phyloP scores from a whole-genome alignment of 1,140 invertebrate species.

The Ceratoteleas bidentatus region DNA sequence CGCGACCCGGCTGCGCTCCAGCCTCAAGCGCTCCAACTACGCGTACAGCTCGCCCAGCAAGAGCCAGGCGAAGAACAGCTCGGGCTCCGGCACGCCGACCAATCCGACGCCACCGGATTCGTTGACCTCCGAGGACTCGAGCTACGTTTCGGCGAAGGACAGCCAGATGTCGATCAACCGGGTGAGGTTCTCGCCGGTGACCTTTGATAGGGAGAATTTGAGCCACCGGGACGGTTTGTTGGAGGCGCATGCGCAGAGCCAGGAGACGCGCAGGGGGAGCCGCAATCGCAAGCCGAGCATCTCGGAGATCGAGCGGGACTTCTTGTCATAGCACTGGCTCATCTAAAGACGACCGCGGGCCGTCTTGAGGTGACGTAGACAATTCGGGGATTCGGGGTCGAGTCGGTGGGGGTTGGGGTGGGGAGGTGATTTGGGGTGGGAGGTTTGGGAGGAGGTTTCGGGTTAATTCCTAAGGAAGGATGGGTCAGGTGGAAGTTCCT shows the following conservation, averaged over 20 bases:
- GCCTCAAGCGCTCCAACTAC: conserved; percentile 87
- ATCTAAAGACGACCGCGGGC: conserved; percentile 70
- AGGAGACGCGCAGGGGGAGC: conserved; percentile 82
- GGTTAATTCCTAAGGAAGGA: no score
- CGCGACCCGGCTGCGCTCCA: conserved; percentile 86
- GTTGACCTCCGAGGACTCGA: conserved; percentile 91
- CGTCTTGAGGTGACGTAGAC: no score
- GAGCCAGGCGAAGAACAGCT: conserved; percentile 83
- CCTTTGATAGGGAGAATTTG: conserved; percentile 79
- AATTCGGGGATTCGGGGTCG: no score
- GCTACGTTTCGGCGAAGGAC: conserved; percentile 91
- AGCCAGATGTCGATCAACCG: conserved; percentile 84
- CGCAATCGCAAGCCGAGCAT: conserved; percentile 81
- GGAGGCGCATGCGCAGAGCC: conserved; percentile 85
- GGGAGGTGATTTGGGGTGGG: no score
- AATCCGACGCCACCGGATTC: conserved; percentile 93
- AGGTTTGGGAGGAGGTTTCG: no score
- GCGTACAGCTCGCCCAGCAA: conserved; percentile 80
- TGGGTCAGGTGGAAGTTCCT: no score
- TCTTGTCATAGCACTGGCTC: conserved; percentile 83
- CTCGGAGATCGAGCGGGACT: conserved; percentile 83
- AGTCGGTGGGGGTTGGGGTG: no score
- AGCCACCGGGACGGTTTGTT: conserved; percentile 80
- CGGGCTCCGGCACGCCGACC: conserved; percentile 88
- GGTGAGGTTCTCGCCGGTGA: conserved; percentile 91